A percentile compares a stretch with the other conserved stretches of the same genome.
Evolutionary conservation across 2,797 vertebrate genomes (phyloP).

Genomic region (Vespertilio murinus): DNA sequence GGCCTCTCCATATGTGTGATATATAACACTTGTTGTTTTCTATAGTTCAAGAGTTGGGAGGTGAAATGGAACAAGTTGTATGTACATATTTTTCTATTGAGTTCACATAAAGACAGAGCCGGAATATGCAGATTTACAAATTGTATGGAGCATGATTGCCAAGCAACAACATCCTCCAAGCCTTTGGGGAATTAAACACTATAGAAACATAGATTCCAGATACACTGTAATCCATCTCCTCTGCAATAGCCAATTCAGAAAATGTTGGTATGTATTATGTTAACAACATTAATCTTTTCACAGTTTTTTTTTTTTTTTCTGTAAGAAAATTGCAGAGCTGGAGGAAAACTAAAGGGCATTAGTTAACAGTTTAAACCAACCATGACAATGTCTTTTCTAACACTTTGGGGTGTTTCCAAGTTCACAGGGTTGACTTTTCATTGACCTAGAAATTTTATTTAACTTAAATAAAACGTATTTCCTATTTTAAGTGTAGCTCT

Average conservation of each 20-base stretch:
- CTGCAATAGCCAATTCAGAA: slow-evolving; percentile 38
- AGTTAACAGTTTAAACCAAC: neutral
- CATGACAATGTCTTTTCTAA: neutral
- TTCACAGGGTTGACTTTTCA: neutral
- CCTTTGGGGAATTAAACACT: slow-evolving; percentile 40
- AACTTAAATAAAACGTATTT: slow-evolving; percentile 18
- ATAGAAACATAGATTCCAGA: slow-evolving; percentile 47
- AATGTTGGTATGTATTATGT: slow-evolving; percentile 46
- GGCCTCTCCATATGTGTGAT: neutral
- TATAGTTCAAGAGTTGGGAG: slow-evolving; percentile 6
- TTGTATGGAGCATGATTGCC: slow-evolving; percentile 65
- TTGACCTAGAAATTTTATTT: slow-evolving; percentile 1
- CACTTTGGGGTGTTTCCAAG: neutral
- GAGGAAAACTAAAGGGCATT: neutral
- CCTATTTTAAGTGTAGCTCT: neutral
- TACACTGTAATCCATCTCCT: slow-evolving; percentile 30
- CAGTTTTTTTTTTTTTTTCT: neutral
- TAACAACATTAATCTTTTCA: slow-evolving; percentile 50
- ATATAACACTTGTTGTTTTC: slow-evolving; percentile 75
- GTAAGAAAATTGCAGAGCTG: neutral
- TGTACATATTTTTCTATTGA: slow-evolving; percentile 78
- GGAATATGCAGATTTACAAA: slow-evolving; percentile 62
- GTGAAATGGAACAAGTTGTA: slow-evolving; percentile 64
- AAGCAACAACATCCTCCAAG: slow-evolving; percentile 75
- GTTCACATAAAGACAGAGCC: slow-evolving; percentile 73